Base-by-base conservation (phyloP, 2,888 invertebrate species). In the Xanthia togata region DNA sequence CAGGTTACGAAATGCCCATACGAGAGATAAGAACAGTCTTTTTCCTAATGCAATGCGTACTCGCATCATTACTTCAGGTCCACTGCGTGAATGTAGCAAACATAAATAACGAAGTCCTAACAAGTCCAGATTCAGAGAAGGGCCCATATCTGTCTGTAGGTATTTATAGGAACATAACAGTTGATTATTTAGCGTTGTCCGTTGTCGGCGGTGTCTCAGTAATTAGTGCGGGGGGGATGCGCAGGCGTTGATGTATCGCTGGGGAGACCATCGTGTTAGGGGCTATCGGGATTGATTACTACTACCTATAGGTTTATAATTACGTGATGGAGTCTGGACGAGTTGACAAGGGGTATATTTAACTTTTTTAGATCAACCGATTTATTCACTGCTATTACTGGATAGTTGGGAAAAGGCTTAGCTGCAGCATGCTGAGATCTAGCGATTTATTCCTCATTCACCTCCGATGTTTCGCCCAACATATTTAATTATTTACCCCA, bases 211-310 rank as follows among this genome's bases (percentile, higher is more conserved):
- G 60, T 79, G 82, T 71, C 77, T 59, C 76, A 73, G 81, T 87
- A 87, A 87, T 88, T 88, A 88, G 83, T 85, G 79, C 82, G 70
- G 83, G 76, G 69, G 84, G 82, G 84, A 81, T 79, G 81, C 84
- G 87, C 79, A 75, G 86, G 83, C 78, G 83, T 63, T 88, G 88
- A 84, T 88, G 70, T 76, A 86, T 88, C 64, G 79, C 70, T 74
- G 60, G 55, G 71, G 60, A 44, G 47, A 79, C 74, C 47, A 70
- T 57, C 26, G n/a, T 59, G 59, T 44, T 41, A 57, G 55, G 67
- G 35, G 14, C 41, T 9, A n/a, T 67, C 26, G 26, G 63, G 75
- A 83, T 60, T 53, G 41, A 59, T 11, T 12, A 26, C 17, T 26
- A 47, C 5, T 23, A 44, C n/a, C 38, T n/a, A 38, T 23, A n/a